Evolutionary conservation across 2,888 invertebrate genomes (phyloP), one percentile per base, ranked within the genome.

Genomic region (Agonopterix arenella): DNA sequence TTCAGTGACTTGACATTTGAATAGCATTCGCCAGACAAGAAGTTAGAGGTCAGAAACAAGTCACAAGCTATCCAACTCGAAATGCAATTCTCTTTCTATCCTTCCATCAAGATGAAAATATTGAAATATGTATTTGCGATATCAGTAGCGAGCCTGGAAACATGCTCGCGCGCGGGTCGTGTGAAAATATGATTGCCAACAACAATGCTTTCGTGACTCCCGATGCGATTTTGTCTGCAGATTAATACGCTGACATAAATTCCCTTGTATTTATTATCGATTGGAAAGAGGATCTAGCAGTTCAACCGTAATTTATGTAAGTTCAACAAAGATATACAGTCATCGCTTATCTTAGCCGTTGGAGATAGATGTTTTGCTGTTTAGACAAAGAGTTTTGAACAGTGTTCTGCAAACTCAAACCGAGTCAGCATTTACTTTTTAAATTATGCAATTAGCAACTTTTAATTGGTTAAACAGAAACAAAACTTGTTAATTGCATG

Each of bases 191-290:
- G 77, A 77, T 77, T 76, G 73, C 69, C 64, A 66, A 65, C 75
- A 71, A 80, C 80, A 84, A 80, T 82, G 70, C 77, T 68, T 70
- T 84, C 85, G 86, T 85, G 86, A 85, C 84, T 80, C 61, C 62
- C 66, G 68, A 69, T 64, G 67, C 73, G 85, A 86, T 85, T 70
- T 73, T 70, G 72, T 76, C 73, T 75, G 68, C 70, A 73, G 86
- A 86, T 86, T 84, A 84, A 74, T 74, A 71, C 70, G 60, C 75
- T 76, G 76, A 84, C 84, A 85, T 85, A 84, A 85, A 85, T 85
- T 73, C 76, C 57, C 71, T 69, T 66, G 73, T 83, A 82, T 84
- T 84, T 84, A 84, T 83, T 81, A 73, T 79, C 78, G 81, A 78
- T 80, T 72, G 56, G 64, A 67, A 64, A 60, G 68, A 55, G 59